Base-by-base conservation (phyloP, 2,888 invertebrate species). In the Pycnomerus fuliginosus region DNA sequence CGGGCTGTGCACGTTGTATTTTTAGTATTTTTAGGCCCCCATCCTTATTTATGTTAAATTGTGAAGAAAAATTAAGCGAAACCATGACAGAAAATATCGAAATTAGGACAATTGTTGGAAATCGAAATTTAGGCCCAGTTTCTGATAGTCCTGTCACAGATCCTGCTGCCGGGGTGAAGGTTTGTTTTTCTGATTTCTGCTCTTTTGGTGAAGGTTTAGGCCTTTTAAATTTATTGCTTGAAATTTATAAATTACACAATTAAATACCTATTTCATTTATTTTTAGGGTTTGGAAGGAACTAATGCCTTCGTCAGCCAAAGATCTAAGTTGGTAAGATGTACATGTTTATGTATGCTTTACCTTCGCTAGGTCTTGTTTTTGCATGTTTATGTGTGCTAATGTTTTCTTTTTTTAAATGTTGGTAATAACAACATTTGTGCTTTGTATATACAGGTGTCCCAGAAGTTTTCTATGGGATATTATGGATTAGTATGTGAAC, bases 101-200 rank as follows among this genome's bases (percentile, higher is more conserved):
- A 64, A 70, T 71, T 39, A 64, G 68, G 52, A 64, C 67, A 42
- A 69, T 71, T 55, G 62, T 69, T 44, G 68, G 65, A 23, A 69
- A 68, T 48, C 70, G 70, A 48, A 74, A 75, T 66, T 66, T 75
- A 54, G 78, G 77, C 56, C 74, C 81, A 35, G 78, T 85, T 5
- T 80, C 80, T 56, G 87, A 87, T 70, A 83, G 83, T 62, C 87
- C 87, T 40, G 81, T 87, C 55, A 87, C 86, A 24, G 87, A 87
- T 70, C 87, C 87, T 44, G 86, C 86, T 28, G 84, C 85, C 48
- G 71, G 71, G 36, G 74, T 70, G 27, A 80, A 80, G 78, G 80
- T 78, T 65, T 56, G 61, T 62, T 32, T 41, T 24, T n/a, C n/a
- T n/a, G n/a, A n/a, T n/a, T n/a, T n/a, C n/a, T n/a, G n/a, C n/a